phyloP scores from a whole-genome alignment of 2,888 invertebrate species.

The Deilephila elpenor region DNA sequence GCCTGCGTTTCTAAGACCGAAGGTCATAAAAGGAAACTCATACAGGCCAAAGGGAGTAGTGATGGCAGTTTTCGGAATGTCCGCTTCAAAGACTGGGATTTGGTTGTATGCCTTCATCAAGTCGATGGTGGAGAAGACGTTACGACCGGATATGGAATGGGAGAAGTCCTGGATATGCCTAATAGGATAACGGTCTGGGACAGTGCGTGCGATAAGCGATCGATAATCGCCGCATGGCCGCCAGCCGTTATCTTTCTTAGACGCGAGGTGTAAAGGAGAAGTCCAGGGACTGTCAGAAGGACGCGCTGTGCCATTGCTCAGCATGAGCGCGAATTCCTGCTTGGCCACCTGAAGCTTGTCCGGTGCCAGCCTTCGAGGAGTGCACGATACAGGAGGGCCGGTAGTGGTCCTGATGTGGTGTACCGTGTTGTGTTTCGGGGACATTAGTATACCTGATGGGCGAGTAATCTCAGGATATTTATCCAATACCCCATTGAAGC shows the following conservation, averaged over 20 bases:
- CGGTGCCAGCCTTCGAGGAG: slow-evolving; percentile 29
- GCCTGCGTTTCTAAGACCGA: slow-evolving; percentile 35
- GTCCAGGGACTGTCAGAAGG: slow-evolving; percentile 18
- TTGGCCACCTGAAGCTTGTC: slow-evolving; percentile 31
- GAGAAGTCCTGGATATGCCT: slow-evolving; percentile 34
- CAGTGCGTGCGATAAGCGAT: neutral
- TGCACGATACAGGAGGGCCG: slow-evolving; percentile 34
- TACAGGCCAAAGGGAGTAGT: slow-evolving; percentile 2
- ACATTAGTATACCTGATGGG: slow-evolving; percentile 25
- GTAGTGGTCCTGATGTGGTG: slow-evolving; percentile 31
- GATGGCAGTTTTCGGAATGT: neutral
- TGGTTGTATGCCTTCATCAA: slow-evolving; percentile 23
- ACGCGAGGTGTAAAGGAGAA: slow-evolving; percentile 17
- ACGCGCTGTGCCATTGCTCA: slow-evolving; percentile 9
- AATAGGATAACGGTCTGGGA: slow-evolving; percentile 31
- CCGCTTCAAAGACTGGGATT: neutral
- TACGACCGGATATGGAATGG: slow-evolving; percentile 29
- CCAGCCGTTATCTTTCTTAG: slow-evolving; percentile 28
- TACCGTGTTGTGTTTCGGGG: slow-evolving; percentile 31
- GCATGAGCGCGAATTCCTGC: slow-evolving; percentile 28
- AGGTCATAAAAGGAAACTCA: slow-evolving; percentile 5
- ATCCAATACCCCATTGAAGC: slow-evolving; percentile 26
- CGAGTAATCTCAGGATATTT: slow-evolving; percentile 32
- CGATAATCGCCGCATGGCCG: slow-evolving; percentile 14
- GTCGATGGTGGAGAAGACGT: slow-evolving; percentile 32